Evolutionary conservation across 2,797 vertebrate species (phyloP).

Genomic region (Balearica regulorum): DNA sequence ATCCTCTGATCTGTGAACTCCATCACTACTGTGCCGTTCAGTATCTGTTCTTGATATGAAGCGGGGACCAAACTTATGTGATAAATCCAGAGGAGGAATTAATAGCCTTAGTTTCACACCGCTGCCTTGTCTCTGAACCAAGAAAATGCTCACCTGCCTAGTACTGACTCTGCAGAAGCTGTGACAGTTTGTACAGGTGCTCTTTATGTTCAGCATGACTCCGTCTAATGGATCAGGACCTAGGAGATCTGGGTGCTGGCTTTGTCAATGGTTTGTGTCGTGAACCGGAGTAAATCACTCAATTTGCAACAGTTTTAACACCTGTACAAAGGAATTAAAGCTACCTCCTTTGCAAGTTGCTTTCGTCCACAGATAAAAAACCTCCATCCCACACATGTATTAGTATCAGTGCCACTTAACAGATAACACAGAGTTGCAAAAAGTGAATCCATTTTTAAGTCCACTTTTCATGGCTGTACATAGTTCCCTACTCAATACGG

Average conservation of each 20-base stretch:
- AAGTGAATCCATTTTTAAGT: not conserved
- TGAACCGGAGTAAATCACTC: not conserved
- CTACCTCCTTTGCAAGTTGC: not conserved
- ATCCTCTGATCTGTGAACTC: not conserved
- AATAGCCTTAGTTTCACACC: not conserved
- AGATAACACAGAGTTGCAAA: not conserved
- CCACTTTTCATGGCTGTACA: not conserved
- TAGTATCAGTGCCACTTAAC: not conserved
- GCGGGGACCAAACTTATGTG: not conserved
- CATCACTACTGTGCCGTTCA: not conserved
- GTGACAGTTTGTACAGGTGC: not conserved
- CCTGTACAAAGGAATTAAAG: not conserved
- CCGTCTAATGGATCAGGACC: not conserved
- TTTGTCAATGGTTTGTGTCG: not conserved
- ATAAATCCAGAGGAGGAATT: not conserved
- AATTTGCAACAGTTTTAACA: not conserved
- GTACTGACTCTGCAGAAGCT: not conserved
- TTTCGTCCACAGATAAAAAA: slow-evolving; percentile 14
- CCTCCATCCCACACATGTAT: not conserved
- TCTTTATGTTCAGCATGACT: not conserved
- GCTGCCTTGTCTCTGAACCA: not conserved
- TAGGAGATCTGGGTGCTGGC: not conserved
- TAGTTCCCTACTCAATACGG: not conserved
- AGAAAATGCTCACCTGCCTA: not conserved
- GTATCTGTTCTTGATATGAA: not conserved